Base-by-base conservation (phyloP, 2,113 vertebrate species). In the Eretmochelys imbricata region DNA sequence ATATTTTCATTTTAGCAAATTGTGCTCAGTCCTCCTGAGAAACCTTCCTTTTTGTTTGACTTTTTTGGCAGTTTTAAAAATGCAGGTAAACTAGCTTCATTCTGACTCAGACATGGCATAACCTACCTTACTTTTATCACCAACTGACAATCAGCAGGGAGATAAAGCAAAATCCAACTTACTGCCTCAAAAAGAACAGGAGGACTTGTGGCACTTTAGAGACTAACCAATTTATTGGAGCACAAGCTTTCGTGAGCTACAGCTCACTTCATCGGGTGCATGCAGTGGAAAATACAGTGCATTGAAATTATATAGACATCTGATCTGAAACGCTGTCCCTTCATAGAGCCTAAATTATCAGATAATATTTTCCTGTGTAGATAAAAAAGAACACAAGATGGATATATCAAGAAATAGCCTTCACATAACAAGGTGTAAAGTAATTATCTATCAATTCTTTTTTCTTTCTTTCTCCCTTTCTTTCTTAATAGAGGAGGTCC, bases 221-320 rank as follows among this genome's bases (percentile, higher is more conserved):
- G 42, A 42, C 42, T 42, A 42, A 42, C 42, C 42, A 42, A 42
- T 42, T 42, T 42, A 42, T 42, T 42, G 42, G 42, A 42, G 42
- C 42, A 42, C 42, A 42, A 42, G 42, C 42, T 42, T 42, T 42
- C 42, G 42, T 42, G 42, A 42, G 42, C 42, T 42, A 42, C 42
- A 42, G 42, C 42, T 42, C 42, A 42, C 42, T 42, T 42, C 42
- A 5, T 42, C 42, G 42, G 42, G 5, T 42, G 42, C 42, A 42
- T 42, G 5, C 42, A 5, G 42, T 42, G 42, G 42, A 42, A 42
- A 42, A 42, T 42, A 42, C 42, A 42, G 42, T 42, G 42, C 50
- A 0, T 17, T 10, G 53, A 35, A 51, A 4, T 13, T 0, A 2
- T 1, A 0, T 2, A 0, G 10, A 1, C 57, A 27, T 31, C 29